Conservation (phyloP, 2,888 invertebrate genomes). For the Euspilapteryx auroguttella region DNA sequence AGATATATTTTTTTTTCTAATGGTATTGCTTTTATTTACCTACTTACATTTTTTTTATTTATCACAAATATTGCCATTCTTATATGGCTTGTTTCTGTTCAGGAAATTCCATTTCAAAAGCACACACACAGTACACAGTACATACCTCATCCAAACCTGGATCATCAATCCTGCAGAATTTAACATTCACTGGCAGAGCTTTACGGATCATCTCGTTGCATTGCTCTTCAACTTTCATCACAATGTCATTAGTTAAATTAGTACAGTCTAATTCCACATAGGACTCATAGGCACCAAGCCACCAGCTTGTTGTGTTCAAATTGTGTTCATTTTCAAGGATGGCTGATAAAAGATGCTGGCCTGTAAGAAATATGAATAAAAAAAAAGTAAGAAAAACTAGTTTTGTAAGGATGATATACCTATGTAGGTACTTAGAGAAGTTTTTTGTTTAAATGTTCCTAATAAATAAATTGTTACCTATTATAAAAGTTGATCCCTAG, state of each 20-base stretch:
- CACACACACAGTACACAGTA: background rate
- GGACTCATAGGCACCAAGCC: conserved; percentile 74
- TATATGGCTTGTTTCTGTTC: too few species aligned
- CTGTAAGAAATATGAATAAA: conserved; percentile 23
- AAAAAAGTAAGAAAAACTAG: conserved; percentile 2
- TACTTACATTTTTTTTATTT: too few species aligned
- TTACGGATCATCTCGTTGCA: conserved; percentile 71
- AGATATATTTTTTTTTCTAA: too few species aligned
- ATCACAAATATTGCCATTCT: too few species aligned
- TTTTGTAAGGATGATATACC: too few species aligned
- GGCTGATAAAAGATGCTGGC: conserved; percentile 83
- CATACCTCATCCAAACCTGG: conserved; percentile 53
- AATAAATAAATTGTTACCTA: too few species aligned
- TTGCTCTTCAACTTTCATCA: conserved; percentile 58
- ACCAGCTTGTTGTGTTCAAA: conserved; percentile 78
- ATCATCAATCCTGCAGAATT: conserved; percentile 64
- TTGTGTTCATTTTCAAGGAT: conserved; percentile 70
- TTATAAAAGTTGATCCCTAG: too few species aligned
- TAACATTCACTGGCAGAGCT: conserved; percentile 65
- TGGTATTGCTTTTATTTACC: too few species aligned
- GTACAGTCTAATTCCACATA: conserved; percentile 69
- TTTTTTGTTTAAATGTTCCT: too few species aligned
- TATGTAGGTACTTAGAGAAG: too few species aligned
- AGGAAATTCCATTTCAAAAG: too few species aligned
- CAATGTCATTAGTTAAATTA: conserved; percentile 48